A percentile compares a stretch with the other conserved stretches of the same genome.
phyloP scores from a whole-genome alignment of 2,113 vertebrate species.

The Hippoglossus stenolepis region DNA sequence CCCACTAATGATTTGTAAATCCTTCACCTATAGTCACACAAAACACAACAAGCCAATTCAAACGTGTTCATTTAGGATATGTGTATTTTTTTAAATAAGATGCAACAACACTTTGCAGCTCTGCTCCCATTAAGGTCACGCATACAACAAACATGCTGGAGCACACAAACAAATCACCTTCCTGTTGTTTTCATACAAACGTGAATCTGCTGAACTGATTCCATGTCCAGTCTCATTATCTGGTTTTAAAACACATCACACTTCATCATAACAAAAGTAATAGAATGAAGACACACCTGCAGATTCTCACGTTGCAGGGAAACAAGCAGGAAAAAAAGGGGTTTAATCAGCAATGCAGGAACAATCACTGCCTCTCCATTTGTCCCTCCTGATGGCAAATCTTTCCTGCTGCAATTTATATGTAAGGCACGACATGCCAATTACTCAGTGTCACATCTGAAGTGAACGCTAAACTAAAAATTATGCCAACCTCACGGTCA shows the following conservation, averaged over 20 bases:
- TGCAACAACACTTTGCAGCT: neutral
- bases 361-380: slow-evolving; percentile 25
- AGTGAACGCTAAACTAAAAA: slow-evolving; percentile 49
- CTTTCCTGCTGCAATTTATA: slow-evolving; percentile 26
- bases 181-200: neutral
- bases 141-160: neutral
- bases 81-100: neutral
- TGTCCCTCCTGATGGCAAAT: slow-evolving; percentile 22
- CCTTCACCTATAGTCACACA: too few relatives aligned
- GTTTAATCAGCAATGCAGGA: slow-evolving; percentile 16
- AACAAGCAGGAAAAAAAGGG: slow-evolving; percentile 2
- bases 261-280: neutral
- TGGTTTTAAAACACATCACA: slow-evolving; percentile 3
- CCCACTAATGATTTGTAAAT: too few relatives aligned
- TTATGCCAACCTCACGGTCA: slow-evolving; percentile 41
- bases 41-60: too few relatives aligned
- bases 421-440: slow-evolving; percentile 33
- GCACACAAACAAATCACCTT: neutral
- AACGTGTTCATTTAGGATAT: neutral
- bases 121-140: neutral
- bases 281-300: neutral
- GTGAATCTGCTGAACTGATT: neutral
- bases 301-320: neutral
- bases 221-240: neutral
- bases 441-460: slow-evolving; percentile 59